These are phyloP conservation scores for Blera fallax DNA, from an alignment of 2,888 invertebrate genomes.

Conservation along the genomic window DNA sequence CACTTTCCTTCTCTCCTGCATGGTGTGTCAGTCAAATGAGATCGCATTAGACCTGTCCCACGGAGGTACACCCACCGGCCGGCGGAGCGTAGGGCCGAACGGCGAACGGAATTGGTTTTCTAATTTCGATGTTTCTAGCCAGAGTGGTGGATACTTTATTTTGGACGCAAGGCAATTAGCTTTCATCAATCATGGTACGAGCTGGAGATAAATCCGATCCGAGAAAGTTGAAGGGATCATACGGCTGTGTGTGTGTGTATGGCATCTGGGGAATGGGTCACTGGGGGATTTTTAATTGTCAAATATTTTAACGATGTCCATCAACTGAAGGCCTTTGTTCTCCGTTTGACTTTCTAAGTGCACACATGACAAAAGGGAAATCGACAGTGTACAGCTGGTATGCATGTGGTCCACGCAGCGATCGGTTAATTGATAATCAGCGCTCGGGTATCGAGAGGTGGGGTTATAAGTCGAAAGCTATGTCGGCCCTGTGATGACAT, in stretches of 20 bases:
- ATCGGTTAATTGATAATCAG: neutral
- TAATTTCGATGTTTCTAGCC: conserved; percentile 39
- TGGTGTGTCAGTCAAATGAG: neutral
- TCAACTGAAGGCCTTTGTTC: conserved; percentile 35
- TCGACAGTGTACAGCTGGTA: neutral
- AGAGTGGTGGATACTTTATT: conserved; percentile 60
- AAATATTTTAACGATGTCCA: conserved; percentile 36
- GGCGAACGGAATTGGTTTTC: conserved; percentile 28
- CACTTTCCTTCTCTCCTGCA: neutral
- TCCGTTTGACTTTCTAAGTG: conserved; percentile 22
- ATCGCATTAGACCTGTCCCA: conserved; percentile 34
- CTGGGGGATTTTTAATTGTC: conserved; percentile 55
- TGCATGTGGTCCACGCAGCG: neutral
- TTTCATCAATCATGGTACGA: conserved; percentile 77
- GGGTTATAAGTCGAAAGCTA: neutral
- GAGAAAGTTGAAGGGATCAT: conserved; percentile 63
- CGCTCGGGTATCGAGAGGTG: neutral
- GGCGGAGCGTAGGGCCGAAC: neutral
- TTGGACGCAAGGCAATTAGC: conserved; percentile 77
- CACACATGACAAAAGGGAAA: conserved; percentile 1
- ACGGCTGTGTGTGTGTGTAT: neutral
- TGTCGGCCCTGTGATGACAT: neutral
- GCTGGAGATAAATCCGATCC: conserved; percentile 59
- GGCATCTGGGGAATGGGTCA: neutral
- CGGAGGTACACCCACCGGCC: conserved; percentile 8